Conservation (phyloP, 2,113 vertebrate genomes). For the Heterochromis multidens region DNA sequence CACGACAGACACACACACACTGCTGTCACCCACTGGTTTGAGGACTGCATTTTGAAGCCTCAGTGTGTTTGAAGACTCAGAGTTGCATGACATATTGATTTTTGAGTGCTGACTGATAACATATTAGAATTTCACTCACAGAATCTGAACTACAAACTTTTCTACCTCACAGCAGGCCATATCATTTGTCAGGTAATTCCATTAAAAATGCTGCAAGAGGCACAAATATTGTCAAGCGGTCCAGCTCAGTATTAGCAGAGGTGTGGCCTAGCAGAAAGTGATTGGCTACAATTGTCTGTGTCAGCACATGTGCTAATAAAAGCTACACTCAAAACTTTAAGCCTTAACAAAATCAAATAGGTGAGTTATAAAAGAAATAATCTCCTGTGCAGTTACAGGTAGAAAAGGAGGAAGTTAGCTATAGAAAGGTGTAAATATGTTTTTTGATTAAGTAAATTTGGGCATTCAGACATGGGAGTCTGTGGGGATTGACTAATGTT, state of each 20-base stretch:
- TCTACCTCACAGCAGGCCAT: background rate
- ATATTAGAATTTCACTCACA: background rate
- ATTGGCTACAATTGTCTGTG: too few relatives aligned
- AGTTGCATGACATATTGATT: too few relatives aligned
- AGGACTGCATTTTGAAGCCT: background rate
- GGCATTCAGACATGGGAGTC: background rate
- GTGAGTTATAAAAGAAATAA: background rate
- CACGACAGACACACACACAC: background rate
- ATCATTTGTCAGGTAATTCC: background rate
- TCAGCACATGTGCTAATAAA: background rate
- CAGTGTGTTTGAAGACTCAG: background rate
- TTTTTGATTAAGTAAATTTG: rapidly evolving
- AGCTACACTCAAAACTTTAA: rapidly evolving
- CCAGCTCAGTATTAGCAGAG: too few relatives aligned
- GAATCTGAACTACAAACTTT: background rate
- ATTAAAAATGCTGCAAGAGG: background rate
- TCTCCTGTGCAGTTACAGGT: too few relatives aligned
- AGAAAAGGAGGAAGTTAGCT: rapidly evolving
- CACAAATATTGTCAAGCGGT: too few relatives aligned
- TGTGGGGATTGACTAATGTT: background rate
- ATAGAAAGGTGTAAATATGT: background rate
- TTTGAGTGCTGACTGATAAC: background rate
- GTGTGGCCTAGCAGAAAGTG: too few relatives aligned
- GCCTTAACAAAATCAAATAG: rapidly evolving
- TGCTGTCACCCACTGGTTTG: background rate